Conservation (phyloP, 2,797 vertebrate species). For the Sebastes nivosus region DNA sequence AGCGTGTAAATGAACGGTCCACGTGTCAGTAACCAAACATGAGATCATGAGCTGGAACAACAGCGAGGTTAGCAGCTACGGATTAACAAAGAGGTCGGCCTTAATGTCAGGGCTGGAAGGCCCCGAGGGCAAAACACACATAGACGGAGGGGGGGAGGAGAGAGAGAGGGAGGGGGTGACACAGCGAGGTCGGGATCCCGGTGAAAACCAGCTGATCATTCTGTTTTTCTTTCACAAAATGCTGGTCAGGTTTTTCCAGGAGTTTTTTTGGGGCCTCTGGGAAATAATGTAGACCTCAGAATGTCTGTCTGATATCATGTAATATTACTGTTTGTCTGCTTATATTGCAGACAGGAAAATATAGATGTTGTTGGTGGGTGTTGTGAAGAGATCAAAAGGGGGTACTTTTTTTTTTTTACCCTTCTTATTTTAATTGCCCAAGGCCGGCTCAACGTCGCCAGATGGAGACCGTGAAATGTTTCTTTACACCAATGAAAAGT, state of each 20-base stretch:
- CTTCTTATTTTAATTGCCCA: slow-evolving; percentile 19
- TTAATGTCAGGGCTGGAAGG: slow-evolving; percentile 31
- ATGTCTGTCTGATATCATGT: neutral
- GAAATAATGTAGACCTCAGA: neutral
- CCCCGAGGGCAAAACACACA: slow-evolving; percentile 21
- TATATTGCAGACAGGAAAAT: neutral
- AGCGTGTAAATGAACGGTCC: slow-evolving; percentile 31
- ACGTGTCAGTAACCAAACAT: slow-evolving; percentile 43
- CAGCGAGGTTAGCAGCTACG: slow-evolving; percentile 33
- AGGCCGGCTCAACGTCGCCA: slow-evolving; percentile 13
- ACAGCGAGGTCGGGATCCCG: neutral
- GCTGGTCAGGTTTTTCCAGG: neutral
- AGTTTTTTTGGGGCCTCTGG: neutral
- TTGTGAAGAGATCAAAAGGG: slow-evolving; percentile 1
- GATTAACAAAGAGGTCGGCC: slow-evolving; percentile 36
- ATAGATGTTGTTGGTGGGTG: neutral
- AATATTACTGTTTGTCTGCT: neutral
- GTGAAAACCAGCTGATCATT: slow-evolving; percentile 5
- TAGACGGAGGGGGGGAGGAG: neutral
- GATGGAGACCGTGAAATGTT: slow-evolving; percentile 17
- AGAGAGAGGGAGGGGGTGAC: neutral
- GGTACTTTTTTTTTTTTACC: neutral
- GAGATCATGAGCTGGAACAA: slow-evolving; percentile 52
- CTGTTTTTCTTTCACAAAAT: neutral
- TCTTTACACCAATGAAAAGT: neutral